Evolutionary conservation across 2,113 vertebrate genomes (phyloP), one percentile per base, ranked within the genome.

Genomic region (Halcyon senegalensis): DNA sequence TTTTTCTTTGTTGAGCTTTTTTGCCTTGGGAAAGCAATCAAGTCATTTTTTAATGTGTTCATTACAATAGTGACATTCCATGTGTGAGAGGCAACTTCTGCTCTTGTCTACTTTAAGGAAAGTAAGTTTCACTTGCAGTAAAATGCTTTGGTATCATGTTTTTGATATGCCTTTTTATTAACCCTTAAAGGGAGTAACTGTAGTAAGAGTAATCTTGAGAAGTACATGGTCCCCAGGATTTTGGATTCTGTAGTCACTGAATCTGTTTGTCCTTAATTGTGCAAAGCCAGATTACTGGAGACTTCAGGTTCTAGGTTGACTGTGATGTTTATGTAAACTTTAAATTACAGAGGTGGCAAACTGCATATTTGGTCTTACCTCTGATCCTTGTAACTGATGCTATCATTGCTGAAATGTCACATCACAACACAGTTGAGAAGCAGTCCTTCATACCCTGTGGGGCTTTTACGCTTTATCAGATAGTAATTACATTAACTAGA

Each of bases 11-110:
- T 51, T 76, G 92, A 94, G 83, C 6, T 12, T 43, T 76, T 83
- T 84, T 86, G 92, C 92, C 90, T 86, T 78, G 56, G 96, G 92
- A 88, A 95, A 81, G 83, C 85, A 80, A 88, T 95, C 39, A 51
- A 72, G 85, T 90, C 88, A 60, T 41, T 91, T 91, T 82, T 41
- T 93, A 90, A 90, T 89, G 73, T 76, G 67, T 92, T 94, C 33
- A 33, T 97, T 90, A 81, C 72, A 80, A 4, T 43, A 70, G 77
- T 63, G 69, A 86, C 88, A 90, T 53, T 79, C 33, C 77, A 51
- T 90, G 60, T 66, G 35, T 90, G 55, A 70, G 90, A 68, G 94
- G 81, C 93, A 89, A 1, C 69, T 85, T 15, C 75, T 87, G 69
- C 31, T 80, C 74, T 92, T 89, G 78, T 73, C 66, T 91, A 11